phyloP scores from a whole-genome alignment of 2,888 invertebrate species.

The Dolomedes plantarius region DNA sequence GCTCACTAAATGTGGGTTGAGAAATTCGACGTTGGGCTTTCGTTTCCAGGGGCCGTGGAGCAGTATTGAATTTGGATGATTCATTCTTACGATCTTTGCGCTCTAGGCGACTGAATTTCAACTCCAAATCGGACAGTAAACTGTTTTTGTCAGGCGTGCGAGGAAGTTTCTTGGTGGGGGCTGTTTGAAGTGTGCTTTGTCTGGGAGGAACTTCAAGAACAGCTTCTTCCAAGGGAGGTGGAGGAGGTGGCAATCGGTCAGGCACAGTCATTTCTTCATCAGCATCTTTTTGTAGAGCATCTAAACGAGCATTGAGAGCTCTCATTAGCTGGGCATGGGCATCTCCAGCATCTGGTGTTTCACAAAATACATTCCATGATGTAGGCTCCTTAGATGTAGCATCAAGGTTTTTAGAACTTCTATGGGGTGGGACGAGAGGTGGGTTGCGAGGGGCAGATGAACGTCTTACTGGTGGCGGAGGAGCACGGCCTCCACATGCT shows the following conservation, averaged over 20 bases:
- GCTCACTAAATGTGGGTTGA: conserved; percentile 62
- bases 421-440: conserved; percentile 60
- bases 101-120: conserved; percentile 27
- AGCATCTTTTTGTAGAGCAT: conserved; percentile 43
- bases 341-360: conserved; percentile 33
- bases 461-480: conserved; percentile 64
- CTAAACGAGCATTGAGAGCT: conserved; percentile 63
- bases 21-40: conserved; percentile 61
- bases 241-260: conserved; percentile 30
- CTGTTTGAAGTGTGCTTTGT: conserved; percentile 28
- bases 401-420: conserved; percentile 23
- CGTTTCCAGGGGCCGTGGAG: conserved; percentile 52
- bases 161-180: conserved; percentile 57
- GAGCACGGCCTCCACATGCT: conserved; percentile 48
- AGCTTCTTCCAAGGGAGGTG: conserved; percentile 35
- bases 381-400: conserved; percentile 28
- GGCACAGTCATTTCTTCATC: conserved; percentile 22
- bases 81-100: conserved; percentile 25
- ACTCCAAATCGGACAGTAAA: conserved; percentile 38
- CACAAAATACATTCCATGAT: conserved; percentile 65
- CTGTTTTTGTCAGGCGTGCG: conserved; percentile 53
- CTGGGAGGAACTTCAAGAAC: conserved; percentile 12
- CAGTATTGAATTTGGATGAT: conserved; percentile 52
- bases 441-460: conserved; percentile 59
- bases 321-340: conserved; percentile 67